Conservation (phyloP, 2,888 invertebrate species). For the Drosophila maculinotata region DNA sequence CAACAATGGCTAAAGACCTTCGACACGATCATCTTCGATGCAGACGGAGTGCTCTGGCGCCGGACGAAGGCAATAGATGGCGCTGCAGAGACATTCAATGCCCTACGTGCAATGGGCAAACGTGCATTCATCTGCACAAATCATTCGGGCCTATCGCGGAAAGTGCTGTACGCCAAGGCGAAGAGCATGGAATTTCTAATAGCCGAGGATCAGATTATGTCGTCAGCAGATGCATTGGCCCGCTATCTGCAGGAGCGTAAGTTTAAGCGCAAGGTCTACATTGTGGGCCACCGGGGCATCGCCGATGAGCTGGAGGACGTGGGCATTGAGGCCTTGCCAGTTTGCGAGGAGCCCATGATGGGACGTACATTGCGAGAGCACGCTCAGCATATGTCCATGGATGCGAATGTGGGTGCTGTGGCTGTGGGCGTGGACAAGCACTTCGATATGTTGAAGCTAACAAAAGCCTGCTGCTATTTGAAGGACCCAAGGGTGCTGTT, state of each 20-base stretch:
- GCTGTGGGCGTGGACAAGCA: constrained; percentile 53
- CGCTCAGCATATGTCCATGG: constrained; percentile 23
- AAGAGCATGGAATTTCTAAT: constrained; percentile 45
- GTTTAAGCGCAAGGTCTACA: constrained; percentile 49
- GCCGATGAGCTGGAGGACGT: constrained; percentile 45
- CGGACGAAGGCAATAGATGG: constrained; percentile 32
- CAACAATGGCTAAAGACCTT: constrained; percentile 56
- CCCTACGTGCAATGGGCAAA: constrained; percentile 60
- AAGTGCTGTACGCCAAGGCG: constrained; percentile 31
- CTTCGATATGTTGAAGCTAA: constrained; percentile 46
- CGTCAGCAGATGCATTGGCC: constrained; percentile 46
- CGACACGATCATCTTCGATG: constrained; percentile 57
- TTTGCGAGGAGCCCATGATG: not conserved
- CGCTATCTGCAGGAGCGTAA: constrained; percentile 38
- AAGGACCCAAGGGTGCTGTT: constrained; percentile 37
- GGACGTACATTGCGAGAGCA: constrained; percentile 20
- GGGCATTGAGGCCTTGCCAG: constrained; percentile 44
- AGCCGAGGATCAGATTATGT: constrained; percentile 37
- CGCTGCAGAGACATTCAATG: constrained; percentile 58
- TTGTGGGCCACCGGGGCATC: constrained; percentile 58
- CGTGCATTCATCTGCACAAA: constrained; percentile 59
- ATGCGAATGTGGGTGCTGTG: constrained; percentile 59
- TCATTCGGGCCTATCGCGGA: constrained; percentile 39
- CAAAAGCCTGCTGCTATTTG: constrained; percentile 50
- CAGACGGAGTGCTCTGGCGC: constrained; percentile 59